Conservation (phyloP, 1,140 invertebrate genomes). For the Calliopsis andreniformis region DNA sequence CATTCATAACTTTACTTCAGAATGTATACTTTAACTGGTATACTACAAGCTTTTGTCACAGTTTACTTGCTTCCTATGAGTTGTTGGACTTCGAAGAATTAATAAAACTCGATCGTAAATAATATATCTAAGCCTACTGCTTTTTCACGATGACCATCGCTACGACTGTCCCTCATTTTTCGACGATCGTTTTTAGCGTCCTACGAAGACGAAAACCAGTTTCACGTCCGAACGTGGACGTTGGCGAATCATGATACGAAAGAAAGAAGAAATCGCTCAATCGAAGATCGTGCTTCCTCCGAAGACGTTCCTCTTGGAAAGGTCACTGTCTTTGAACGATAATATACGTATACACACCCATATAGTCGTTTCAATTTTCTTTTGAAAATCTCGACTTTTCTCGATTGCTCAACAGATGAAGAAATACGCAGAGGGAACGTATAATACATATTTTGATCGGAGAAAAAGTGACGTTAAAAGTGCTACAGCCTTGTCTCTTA, state of each 20-base stretch:
- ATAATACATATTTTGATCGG: slow-evolving; percentile 1
- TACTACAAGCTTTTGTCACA: too few species aligned
- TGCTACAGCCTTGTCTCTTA: slow-evolving; percentile 27
- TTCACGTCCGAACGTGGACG: slow-evolving; percentile 49
- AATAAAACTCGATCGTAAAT: too few species aligned
- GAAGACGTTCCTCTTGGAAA: slow-evolving; percentile 28
- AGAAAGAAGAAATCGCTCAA: slow-evolving; percentile 54
- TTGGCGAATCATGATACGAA: slow-evolving; percentile 51
- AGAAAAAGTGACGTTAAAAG: slow-evolving; percentile 18
- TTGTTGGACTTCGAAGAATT: not conserved
- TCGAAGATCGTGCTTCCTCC: slow-evolving; percentile 42
- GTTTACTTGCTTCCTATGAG: too few species aligned
- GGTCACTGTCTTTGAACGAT: slow-evolving; percentile 26
- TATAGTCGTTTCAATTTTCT: not conserved
- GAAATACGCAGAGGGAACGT: not conserved
- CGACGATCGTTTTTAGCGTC: slow-evolving; percentile 47
- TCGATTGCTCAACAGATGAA: not conserved
- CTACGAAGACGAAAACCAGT: slow-evolving; percentile 56
- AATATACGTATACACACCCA: not conserved
- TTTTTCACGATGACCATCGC: slow-evolving; percentile 14
- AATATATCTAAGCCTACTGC: not conserved
- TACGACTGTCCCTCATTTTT: slow-evolving; percentile 38
- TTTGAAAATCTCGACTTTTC: not conserved
- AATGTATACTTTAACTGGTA: too few species aligned
- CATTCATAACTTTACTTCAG: not conserved